Conservation (phyloP, 2,113 vertebrate genomes). For the Heptranchias perlo region DNA sequence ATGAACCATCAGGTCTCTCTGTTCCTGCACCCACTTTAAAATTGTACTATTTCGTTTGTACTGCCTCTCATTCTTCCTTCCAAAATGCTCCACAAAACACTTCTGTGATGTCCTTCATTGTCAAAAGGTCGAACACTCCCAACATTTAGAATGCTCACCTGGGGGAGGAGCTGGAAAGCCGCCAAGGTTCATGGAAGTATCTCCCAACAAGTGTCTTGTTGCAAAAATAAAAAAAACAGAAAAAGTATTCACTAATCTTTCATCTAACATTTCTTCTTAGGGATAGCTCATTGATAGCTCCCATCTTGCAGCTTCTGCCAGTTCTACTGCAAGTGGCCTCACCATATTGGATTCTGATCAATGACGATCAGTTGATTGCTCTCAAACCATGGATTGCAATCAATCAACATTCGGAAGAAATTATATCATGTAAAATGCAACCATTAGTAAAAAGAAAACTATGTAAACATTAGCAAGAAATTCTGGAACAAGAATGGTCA, state of each 20-base stretch:
- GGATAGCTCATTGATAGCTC: background rate
- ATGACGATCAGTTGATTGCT: background rate
- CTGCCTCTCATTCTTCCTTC: background rate
- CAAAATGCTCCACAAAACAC: background rate
- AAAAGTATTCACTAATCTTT: background rate
- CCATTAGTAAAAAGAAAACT: background rate
- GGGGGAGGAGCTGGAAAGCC: background rate
- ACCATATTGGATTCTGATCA: background rate
- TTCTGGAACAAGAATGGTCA: background rate
- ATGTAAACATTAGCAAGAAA: background rate
- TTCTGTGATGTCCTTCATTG: background rate
- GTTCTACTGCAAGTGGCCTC: background rate
- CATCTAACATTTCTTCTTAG: background rate
- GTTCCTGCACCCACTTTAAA: background rate
- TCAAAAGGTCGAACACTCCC: background rate
- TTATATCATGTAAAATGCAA: background rate
- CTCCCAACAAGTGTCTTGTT: background rate
- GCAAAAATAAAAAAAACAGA: background rate
- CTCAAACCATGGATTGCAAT: background rate
- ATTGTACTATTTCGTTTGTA: background rate
- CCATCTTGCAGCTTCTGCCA: background rate
- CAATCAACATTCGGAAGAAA: background rate
- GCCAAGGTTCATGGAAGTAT: background rate
- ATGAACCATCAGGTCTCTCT: background rate
- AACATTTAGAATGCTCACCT: background rate